phyloP scores from a whole-genome alignment of 2,888 invertebrate genomes.

The Chrysodeixis includens region DNA sequence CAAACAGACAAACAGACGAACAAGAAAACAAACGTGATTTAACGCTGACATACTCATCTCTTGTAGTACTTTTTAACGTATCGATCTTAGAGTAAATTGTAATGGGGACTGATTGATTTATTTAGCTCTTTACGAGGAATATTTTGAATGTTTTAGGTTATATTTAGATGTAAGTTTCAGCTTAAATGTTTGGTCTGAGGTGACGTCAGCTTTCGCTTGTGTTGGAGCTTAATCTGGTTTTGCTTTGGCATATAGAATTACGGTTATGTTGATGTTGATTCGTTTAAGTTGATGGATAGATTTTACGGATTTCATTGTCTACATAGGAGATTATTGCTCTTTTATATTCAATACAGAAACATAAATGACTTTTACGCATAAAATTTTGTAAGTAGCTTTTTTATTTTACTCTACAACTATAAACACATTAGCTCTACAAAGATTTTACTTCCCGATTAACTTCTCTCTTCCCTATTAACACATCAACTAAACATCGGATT shows the following conservation, averaged over 20 bases:
- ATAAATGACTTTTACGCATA: too few species aligned
- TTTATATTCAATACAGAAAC: too few species aligned
- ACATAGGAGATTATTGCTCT: too few species aligned
- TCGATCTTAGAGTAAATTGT: conserved; percentile 81
- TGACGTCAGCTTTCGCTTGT: background rate
- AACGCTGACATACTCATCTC: conserved; percentile 63
- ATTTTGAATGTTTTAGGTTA: conserved; percentile 59
- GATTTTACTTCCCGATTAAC: too few species aligned
- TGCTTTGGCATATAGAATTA: too few species aligned
- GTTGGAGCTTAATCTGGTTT: background rate
- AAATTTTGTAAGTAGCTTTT: too few species aligned
- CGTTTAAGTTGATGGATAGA: conserved; percentile 10
- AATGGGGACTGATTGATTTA: conserved; percentile 83
- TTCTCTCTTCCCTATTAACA: too few species aligned
- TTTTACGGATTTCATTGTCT: too few species aligned
- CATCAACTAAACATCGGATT: too few species aligned
- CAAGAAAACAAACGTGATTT: conserved; percentile 79
- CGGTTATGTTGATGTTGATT: too few species aligned
- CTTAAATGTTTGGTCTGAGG: background rate
- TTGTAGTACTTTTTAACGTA: conserved; percentile 65
- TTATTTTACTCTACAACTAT: too few species aligned
- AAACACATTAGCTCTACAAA: too few species aligned
- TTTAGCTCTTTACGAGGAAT: conserved; percentile 59
- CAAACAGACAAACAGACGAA: conserved; percentile 61
- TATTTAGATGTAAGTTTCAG: conserved; percentile 8